Base-by-base conservation (phyloP, 2,113 vertebrate genomes). In the Forbesichthys papilliferus region DNA sequence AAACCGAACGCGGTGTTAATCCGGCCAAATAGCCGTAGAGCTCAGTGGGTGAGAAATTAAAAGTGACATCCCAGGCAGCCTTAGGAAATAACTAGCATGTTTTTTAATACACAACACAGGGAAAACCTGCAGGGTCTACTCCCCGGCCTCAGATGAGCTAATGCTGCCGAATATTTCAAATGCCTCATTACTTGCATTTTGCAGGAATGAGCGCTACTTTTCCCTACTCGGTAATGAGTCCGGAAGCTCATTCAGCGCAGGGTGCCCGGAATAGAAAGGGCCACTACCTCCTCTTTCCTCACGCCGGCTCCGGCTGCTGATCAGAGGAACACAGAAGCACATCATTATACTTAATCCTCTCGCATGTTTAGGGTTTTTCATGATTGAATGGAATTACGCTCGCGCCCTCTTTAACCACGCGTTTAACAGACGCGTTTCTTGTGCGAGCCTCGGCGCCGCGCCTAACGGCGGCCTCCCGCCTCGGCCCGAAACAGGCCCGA, bases 111-210 rank as follows among this genome's bases (percentile, higher is more conserved):
- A 78, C 86, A 84, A 82, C 79, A 81, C 57, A 70, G 83, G 84
- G 82, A 87, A 77, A 88, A 86, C 86, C 86, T 86, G 81, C 66
- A 77, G 65, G 71, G 63, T 75, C 80, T 74, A 82, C 78, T 81
- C 75, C 75, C 71, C 83, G 79, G 89, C 90, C 89, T 88, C 80
- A 87, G 80, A 82, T 80, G 84, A 81, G 81, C 85, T 90, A 90
- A 88, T 90, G 81, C 86, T 81, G 82, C 83, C 78, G 83, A 90
- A 91, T 90, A 87, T 89, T 90, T 90, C 85, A 78, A 91, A 88
- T 85, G 89, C 75, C 87, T 92, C 89, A 91, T 92, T 91, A 91
- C 86, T 77, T 84, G 81, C 73, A 76, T 79, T 88, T 88, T 88
- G 83, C 46, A 63, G 85, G 73, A 74, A 83, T 80, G 61, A 52